Percentiles rank a stretch among this genome's conserved stretches.
Conservation (phyloP, 2,113 vertebrate species). For the Carollia perspicillata region DNA sequence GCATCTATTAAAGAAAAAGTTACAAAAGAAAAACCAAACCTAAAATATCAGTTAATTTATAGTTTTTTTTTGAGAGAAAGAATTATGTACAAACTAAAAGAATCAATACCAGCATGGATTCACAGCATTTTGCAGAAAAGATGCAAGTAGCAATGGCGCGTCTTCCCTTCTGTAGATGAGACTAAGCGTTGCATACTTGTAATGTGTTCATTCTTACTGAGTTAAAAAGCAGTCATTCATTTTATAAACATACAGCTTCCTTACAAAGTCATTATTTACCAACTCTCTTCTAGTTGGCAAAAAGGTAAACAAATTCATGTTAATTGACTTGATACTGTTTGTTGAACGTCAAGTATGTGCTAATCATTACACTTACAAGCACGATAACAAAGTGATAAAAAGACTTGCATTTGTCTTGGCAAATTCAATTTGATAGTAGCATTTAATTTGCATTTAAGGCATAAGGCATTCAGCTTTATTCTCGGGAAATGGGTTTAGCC, state of each 20-base stretch:
- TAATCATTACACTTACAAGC: not conserved
- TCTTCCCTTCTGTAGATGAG: not conserved
- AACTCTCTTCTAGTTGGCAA: not conserved
- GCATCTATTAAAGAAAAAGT: not conserved
- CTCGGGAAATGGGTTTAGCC: not conserved
- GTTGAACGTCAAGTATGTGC: not conserved
- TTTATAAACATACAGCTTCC: not conserved
- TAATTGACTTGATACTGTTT: not conserved
- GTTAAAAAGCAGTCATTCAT: not conserved
- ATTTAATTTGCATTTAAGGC: not conserved
- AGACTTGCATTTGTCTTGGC: not conserved
- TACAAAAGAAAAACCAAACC: not conserved
- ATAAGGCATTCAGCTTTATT: not conserved
- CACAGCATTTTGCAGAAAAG: not conserved
- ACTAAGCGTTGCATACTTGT: not conserved
- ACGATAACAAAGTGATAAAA: not conserved
- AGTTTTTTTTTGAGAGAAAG: slow-evolving; percentile 9
- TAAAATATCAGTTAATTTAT: not conserved
- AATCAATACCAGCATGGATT: not conserved
- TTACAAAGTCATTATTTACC: not conserved
- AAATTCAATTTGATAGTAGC: not conserved
- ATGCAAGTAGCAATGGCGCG: not conserved
- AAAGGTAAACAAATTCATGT: not conserved
- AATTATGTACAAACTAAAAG: not conserved
- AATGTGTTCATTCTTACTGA: not conserved